Base-by-base conservation (phyloP, 2,888 invertebrate genomes). In the Lobophora halterata region DNA sequence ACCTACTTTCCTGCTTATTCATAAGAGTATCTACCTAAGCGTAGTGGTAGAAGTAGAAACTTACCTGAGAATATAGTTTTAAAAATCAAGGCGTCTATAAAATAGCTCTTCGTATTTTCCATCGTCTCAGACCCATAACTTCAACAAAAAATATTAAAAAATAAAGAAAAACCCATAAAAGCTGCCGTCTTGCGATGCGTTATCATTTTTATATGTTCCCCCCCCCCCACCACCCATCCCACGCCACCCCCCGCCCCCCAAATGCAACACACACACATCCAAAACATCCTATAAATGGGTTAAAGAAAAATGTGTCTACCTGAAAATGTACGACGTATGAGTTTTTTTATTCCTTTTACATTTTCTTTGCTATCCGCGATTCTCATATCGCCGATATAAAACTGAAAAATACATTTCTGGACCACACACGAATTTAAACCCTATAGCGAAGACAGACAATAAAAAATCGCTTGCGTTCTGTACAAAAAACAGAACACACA, bases 231-330 rank as follows among this genome's bases (percentile, higher is more conserved):
- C 60, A 53, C 65, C 66, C 55, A 68, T 71, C 67, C 74, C 79
- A 71, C 60, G 40, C 59, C 72, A 65, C 58, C 58, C 53, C 58
- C 58, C 58, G 52, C 58, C 73, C 65, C 67, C 63, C 46, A 60
- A 71, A 71, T 80, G 79, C 46, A 49, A 55, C 66, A 59, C 73
- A 62, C 79, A 76, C 81, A 71, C 76, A 68, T n/a, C n/a, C 60
- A 61, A 60, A 65, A 63, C 69, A 62, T 67, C 63, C 75, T 80
- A 85, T 86, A 86, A 86, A 86, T 85, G 80, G 85, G 86, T 87
- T 87, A 86, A 82, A 85, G 85, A 86, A 83, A 86, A 85, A 86
- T 87, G 87, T 87, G 86, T 87, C 87, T 87, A 87, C 87, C 86
- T 87, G 87, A 82, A 82, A 85, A 85, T 79, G 77, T 85, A 86